Evolutionary conservation across 2,888 invertebrate species (phyloP), one percentile per base, ranked within the genome.

Genomic region (Leptarthrus brevirostris): DNA sequence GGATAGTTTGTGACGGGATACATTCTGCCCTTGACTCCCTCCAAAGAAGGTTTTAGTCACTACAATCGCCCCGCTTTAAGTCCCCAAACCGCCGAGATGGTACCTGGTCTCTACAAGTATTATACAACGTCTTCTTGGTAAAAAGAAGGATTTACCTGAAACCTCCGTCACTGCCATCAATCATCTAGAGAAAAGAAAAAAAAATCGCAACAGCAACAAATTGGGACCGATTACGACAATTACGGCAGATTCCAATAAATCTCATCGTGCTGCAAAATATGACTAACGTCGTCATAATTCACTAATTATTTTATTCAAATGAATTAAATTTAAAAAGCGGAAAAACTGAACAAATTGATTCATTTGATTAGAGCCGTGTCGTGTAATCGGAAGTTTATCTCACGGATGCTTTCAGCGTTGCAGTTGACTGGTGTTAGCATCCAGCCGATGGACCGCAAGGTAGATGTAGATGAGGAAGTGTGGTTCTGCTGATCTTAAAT

Each of bases 121-220:
- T 6, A 44, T 54, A 56, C 44, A 40, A 44, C 24, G 40, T 44
- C 14, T 36, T n/a, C 24, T 12, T 30, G 16, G 22, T 24, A 56
- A 14, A 54, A 71, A 54, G 10, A 24, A 54, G 44, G 26, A 40
- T 56, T 72, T 47, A 56, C 54, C 72, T 47, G 61, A 61, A 61
- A 52, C 72, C 72, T 61, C 61, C 72, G 58, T 72, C 61, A 72
- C 58, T 72, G 72, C 72, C 72, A 72, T 72, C 72, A 72, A 72
- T 72, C 72, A 72, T 58, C 72, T 8, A 72, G 26, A 49, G 24
- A 40, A 24, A 72, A 24, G 36, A 56, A 26, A 44, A 56, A 26
- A 44, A 56, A 40, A 26, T 54, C 54, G 14, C 44, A 40, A 56
- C 44, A 56, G 56, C 56, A 56, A 72, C 72, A 72, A 72, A 72